Evolutionary conservation across 2,113 vertebrate genomes (phyloP).

Genomic region (Cephalopterus ornatus): DNA sequence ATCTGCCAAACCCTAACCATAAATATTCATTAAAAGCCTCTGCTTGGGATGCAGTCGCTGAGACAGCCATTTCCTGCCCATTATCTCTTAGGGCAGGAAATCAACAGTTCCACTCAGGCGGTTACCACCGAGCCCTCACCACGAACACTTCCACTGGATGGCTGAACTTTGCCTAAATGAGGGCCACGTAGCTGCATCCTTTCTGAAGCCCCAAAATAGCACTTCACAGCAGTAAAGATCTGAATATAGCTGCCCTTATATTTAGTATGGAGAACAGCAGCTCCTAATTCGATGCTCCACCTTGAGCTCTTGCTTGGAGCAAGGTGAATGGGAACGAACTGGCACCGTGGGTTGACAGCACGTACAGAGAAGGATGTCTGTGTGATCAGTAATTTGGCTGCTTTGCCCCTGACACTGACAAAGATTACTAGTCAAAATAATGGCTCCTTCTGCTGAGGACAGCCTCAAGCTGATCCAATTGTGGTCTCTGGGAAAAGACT

Average conservation of each 20-base stretch:
- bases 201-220: neutral
- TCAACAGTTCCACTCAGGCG: slow-evolving; percentile 48
- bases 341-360: neutral
- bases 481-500: slow-evolving; percentile 36
- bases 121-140: neutral
- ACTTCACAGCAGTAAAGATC: neutral
- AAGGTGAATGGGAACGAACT: neutral
- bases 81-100: slow-evolving; percentile 56
- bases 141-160: neutral
- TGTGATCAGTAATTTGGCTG: neutral
- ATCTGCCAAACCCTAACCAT: slow-evolving; percentile 55
- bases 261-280: neutral
- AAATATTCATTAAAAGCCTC: slow-evolving; percentile 65
- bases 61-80: slow-evolving; percentile 61
- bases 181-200: neutral
- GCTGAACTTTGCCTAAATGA: neutral
- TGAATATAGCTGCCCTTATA: neutral
- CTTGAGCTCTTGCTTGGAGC: neutral
- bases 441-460: neutral
- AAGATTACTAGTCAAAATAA: neutral
- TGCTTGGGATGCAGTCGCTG: slow-evolving; percentile 47
- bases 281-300: neutral
- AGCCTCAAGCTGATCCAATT: slow-evolving; percentile 8
- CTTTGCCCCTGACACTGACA: neutral
- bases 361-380: neutral